These are phyloP conservation scores for Pseudococcus longispinus DNA, from an alignment of 2,888 invertebrate species.

Conservation along the genomic window DNA sequence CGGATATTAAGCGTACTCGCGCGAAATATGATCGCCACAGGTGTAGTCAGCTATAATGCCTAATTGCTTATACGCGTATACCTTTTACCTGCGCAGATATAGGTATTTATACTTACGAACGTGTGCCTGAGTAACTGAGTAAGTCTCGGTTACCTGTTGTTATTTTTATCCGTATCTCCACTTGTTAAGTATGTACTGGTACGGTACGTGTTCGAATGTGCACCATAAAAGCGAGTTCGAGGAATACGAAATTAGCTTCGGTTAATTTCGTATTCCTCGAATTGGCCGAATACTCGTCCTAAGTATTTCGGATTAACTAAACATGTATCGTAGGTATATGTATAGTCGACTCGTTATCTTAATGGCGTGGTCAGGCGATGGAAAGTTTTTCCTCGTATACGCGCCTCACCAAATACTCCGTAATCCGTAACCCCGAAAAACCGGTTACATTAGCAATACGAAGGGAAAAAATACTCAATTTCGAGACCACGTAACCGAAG, in stretches of 20 bases:
- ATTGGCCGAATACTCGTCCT: not conserved
- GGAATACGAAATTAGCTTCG: not conserved
- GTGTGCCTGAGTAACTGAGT: not conserved
- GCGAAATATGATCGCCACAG: too few relatives aligned
- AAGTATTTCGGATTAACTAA: slow-evolving; percentile 2
- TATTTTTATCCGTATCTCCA: not conserved
- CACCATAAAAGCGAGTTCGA: not conserved
- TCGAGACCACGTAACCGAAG: not conserved
- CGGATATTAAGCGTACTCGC: too few relatives aligned
- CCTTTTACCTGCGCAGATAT: too few relatives aligned
- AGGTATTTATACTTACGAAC: not conserved
- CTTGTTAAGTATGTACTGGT: not conserved
- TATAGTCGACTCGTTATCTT: not conserved
- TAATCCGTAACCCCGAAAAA: not conserved
- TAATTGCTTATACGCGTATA: too few relatives aligned
- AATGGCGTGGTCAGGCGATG: not conserved
- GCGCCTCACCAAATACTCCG: not conserved
- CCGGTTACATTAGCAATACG: not conserved
- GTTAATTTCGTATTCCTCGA: not conserved
- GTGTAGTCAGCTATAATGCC: too few relatives aligned
- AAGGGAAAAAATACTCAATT: not conserved
- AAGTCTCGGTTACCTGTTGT: not conserved
- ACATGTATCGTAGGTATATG: not conserved
- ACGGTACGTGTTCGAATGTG: not conserved
- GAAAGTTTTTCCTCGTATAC: not conserved